These are phyloP conservation scores for Nymphalis urticae DNA, from an alignment of 2,888 invertebrate genomes.

Conservation along the genomic window DNA sequence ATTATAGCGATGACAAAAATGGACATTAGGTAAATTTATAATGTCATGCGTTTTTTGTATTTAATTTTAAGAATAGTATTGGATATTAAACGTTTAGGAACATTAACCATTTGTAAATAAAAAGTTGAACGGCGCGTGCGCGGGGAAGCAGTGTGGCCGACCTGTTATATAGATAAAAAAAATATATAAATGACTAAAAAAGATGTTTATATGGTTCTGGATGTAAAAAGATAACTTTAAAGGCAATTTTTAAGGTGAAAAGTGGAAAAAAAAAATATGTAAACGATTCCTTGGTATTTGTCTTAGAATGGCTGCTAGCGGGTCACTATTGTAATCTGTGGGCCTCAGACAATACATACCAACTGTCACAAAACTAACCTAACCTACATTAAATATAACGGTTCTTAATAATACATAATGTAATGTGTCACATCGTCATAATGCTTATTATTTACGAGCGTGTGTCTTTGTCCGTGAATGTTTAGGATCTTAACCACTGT, in stretches of 20 bases:
- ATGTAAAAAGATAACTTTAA: constrained; percentile 80
- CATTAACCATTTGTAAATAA: constrained; percentile 87
- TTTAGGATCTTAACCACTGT: constrained; percentile 77
- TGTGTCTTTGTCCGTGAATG: constrained; percentile 82
- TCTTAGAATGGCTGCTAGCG: constrained; percentile 74
- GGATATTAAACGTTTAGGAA: constrained; percentile 85
- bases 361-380: constrained; percentile 65
- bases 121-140: constrained; percentile 62
- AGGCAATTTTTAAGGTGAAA: constrained; percentile 72
- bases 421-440: constrained; percentile 82
- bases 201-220: constrained; percentile 83
- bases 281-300: constrained; percentile 78
- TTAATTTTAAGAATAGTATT: constrained; percentile 83
- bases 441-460: constrained; percentile 82
- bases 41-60: constrained; percentile 82
- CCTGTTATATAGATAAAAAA: constrained; percentile 78
- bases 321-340: constrained; percentile 81
- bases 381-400: constrained; percentile 80
- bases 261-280: constrained; percentile 55
- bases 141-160: constrained; percentile 60
- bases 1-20: constrained; percentile 79
- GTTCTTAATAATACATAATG: constrained; percentile 78
- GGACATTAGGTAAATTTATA: constrained; percentile 80
- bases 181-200: constrained; percentile 79
- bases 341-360: constrained; percentile 73